Base-by-base conservation (phyloP, 2,113 vertebrate species). In the Elgaria multicarinata region DNA sequence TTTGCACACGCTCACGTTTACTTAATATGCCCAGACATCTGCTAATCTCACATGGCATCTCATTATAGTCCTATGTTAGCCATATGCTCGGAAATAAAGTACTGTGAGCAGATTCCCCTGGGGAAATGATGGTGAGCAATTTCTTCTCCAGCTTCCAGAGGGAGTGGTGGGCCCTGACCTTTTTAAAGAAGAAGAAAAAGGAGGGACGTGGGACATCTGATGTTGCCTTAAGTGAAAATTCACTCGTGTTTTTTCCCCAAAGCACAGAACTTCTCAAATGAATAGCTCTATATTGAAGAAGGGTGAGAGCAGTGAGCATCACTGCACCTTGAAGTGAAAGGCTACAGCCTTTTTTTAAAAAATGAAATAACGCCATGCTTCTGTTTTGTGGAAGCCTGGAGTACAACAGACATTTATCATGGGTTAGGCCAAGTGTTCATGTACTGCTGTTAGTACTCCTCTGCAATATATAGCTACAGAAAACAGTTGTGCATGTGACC, bases 141-240 rank as follows among this genome's bases (percentile, higher is more conserved):
- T 95, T n/a, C 76, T 87, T 95, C 92, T 85, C 39, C 4, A 90
- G 92, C 88, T 42, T 87, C 64, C 91, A 24, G 91, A 93, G 92
- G 91, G 64, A 92, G 94, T 86, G 91, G 28, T 91, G n/a, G 90
- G 93, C 86, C n/a, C 91, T 94, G 96, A 96, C 96, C 96, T 95
- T 95, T 95, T 20, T 46, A 46, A 6, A 87, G 79, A 79, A 87
- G 79, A 79, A 58, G 0, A 50, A 50, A 50, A 58, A 0, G 26
- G 53, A 31, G 69, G 2, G 39, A 80, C 71, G 89, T 55, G 72
- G 20, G 82, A 62, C 74, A 4, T 88, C 64, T 0, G 16, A 64
- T 42, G 84, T 87, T 44, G 58, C 39, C 93, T 88, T 89, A 85
- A 2, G 14, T 83, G 89, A 87, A 94, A 42, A 1, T 8, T 0